Conservation (phyloP, 2,888 invertebrate species). For the Laspeyria flexula region DNA sequence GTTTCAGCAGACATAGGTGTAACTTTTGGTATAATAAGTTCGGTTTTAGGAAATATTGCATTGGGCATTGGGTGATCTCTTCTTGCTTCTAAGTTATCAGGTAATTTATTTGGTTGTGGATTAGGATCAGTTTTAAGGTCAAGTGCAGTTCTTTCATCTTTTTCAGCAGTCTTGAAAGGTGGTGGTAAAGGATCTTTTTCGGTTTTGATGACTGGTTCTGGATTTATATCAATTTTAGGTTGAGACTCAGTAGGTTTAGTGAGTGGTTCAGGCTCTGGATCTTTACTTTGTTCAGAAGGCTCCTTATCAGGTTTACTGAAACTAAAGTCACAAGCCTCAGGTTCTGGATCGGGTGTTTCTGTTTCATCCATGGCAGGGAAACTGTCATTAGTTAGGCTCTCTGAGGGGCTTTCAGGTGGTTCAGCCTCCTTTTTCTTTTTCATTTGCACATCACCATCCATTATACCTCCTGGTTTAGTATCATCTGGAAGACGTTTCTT, state of each 20-base stretch:
- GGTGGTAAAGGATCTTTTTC: constrained; percentile 74
- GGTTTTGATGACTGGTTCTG: constrained; percentile 66
- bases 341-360: constrained; percentile 83
- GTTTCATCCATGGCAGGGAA: constrained; percentile 92
- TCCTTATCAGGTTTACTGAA: constrained; percentile 79
- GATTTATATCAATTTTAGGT: constrained; percentile 65
- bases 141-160: constrained; percentile 70
- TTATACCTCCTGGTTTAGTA: constrained; percentile 85
- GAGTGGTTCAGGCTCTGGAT: constrained; percentile 61
- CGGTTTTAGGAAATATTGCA: constrained; percentile 84
- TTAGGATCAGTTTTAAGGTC: constrained; percentile 76
- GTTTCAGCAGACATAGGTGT: constrained; percentile 82
- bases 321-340: constrained; percentile 81
- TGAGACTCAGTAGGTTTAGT: constrained; percentile 68
- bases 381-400: constrained; percentile 94
- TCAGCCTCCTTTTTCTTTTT: constrained; percentile 83
- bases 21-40: constrained; percentile 87
- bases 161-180: constrained; percentile 67
- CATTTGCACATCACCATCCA: constrained; percentile 87
- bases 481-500: constrained; percentile 86
- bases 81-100: constrained; percentile 67
- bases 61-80: constrained; percentile 61
- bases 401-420: constrained; percentile 91
- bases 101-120: constrained; percentile 50
- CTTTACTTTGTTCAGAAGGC: constrained; percentile 71